Base-by-base conservation (phyloP, 2,113 vertebrate genomes). In the Phaethon lepturus region DNA sequence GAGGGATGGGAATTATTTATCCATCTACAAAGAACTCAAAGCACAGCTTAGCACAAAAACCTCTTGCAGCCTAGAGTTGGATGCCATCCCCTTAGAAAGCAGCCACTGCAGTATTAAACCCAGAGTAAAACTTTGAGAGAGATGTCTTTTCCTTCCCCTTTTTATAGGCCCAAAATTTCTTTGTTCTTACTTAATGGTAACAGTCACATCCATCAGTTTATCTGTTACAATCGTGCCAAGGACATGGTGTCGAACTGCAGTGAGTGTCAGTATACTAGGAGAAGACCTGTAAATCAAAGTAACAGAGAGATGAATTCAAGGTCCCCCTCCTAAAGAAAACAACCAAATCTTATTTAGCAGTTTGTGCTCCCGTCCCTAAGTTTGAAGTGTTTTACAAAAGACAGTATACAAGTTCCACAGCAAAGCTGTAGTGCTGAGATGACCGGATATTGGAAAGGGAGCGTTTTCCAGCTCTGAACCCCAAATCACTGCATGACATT, bases 201-300 rank as follows among this genome's bases (percentile, higher is more conserved):
- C 96, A 1, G 99, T 99, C 96, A 99, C 99, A 62, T 99, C 99
- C 59, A 99, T 98, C 91, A 99, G 97, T 97, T 99, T 99, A 98
- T 99, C 99, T 2, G 99, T 99, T 62, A 99, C 98, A 96, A 99
- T 98, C 2, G 99, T 98, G 55, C 99, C 99, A 4, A 99, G 99
- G 98, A 99, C 99, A 77, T 99, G 99, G 97, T 99, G 99, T 35
- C 99, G 98, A 83, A 99, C 98, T 24, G 99, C 99, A 49, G 99
- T 99, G 84, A 99, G 98, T 0, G 99, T 99, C 97, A 99, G 98
- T 90, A 99, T 99, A 38, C 99, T 99, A 47, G 99, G 99, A 50
- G 99, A 99, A 16, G 99, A 99, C 84, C 99, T 99, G 97, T 76
- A 94, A 96, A 94, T 72, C 74, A 97, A 62, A 95, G n/a, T 64